Evolutionary conservation across 30 jellyfish, hydroid and myxozoan species (phyloP), one percentile per base, ranked within the genome.

Genomic region (Rhopilema esculentum): DNA sequence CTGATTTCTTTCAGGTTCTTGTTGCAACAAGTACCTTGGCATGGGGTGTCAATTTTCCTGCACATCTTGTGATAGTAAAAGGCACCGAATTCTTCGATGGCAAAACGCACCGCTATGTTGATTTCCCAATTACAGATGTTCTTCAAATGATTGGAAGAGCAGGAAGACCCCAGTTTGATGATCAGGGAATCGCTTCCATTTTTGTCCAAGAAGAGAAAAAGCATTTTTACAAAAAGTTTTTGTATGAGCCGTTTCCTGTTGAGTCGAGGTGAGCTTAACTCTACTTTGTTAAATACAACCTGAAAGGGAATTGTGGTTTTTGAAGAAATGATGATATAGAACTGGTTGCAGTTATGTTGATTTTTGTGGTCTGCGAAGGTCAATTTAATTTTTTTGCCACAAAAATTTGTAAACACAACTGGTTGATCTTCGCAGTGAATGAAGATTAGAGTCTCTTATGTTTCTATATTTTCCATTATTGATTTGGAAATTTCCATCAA

Each of bases 11-110:
- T 63, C 79, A 95, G 99, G 97, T 95, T 24, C 86, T 96, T 66
- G 86, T 96, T 8, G 99, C 99, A 9, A 96, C 99, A 15, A 66
- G 96, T 40, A 96, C 99, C 21, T 75, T 96, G 17, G 99, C 99
- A 15, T 96, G 99, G 99, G 99, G 99, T 16, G 99, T 96, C 26
- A 96, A 96, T 85, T 96, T 96, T 65, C 99, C 99, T 0, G 99
- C 99, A 0, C 99, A 96, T 64, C 91, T 96, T 0, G 99, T 96
- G 27, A 77, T 96, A 25, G 91, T 96, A 30, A 96, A 96, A 73
- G 99, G 99, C 6, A 96, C 99, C 1, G 99, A 96, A 74, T 96
- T 74, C 71, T 96, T 82, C 62, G 98, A 96, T 80, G 98, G 98
- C 31, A 96, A 96, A 71, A 72, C 97, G 0, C 87, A 92, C 24